Evolutionary conservation across 2,888 invertebrate genomes (phyloP), one percentile per base, ranked within the genome.

Genomic region (Saturnia pavonia): DNA sequence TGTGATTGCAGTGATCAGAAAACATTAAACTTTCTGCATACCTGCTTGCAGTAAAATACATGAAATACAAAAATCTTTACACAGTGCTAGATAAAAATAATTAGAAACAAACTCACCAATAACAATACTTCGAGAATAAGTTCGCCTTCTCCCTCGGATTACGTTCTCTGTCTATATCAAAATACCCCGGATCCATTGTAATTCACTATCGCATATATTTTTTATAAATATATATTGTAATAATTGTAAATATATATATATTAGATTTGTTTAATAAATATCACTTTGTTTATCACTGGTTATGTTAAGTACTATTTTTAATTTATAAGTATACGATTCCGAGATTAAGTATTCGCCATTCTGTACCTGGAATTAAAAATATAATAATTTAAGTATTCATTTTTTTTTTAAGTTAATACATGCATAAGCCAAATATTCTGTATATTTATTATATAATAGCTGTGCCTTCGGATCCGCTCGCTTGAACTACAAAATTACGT

Each of bases 61-160:
- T n/a, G n/a, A n/a, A n/a, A n/a, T n/a, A n/a, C n/a, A n/a, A n/a
- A n/a, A n/a, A n/a, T n/a, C n/a, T n/a, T n/a, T n/a, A n/a, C n/a
- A n/a, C n/a, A n/a, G n/a, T n/a, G n/a, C n/a, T n/a, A n/a, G n/a
- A n/a, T n/a, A n/a, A n/a, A n/a, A n/a, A n/a, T n/a, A n/a, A n/a
- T n/a, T n/a, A n/a, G n/a, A n/a, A n/a, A n/a, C n/a, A 54, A 54
- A 94, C 95, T 92, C 88, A 97, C 97, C 96, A 95, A 86, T 95
- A 96, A 73, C 95, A 95, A 78, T 95, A 87, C 75, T 95, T 94
- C 7, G 96, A 96, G 40, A 97, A 77, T 25, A 94, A 77, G 85
- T 95, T 96, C 4, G 96, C 96, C 8, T 81, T 94, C 80, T 95
- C 95, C 74, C 95, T 91, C 2, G 96, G 97, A 89, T 96, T 96